Conservation (phyloP, 2,113 vertebrate genomes). For the Phyllostomus discolor region DNA sequence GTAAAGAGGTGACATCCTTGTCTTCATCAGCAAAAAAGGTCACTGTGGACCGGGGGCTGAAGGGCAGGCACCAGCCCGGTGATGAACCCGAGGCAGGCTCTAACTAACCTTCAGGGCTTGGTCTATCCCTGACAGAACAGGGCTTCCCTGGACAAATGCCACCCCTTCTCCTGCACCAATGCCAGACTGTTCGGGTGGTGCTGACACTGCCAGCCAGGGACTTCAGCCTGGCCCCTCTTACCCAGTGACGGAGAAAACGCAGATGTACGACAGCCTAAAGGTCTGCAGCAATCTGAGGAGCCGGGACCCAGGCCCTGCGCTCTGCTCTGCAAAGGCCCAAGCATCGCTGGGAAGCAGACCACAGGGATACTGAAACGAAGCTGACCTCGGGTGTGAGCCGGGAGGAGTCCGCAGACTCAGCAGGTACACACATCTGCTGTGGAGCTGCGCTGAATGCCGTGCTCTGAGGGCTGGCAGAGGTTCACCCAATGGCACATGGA, state of each 20-base stretch:
- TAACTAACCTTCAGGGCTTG: not conserved
- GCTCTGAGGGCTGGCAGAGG: not conserved
- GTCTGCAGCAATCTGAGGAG: not conserved
- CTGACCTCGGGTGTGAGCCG: not conserved
- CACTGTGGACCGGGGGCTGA: not conserved
- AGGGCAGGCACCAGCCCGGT: not conserved
- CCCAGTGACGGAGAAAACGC: not conserved
- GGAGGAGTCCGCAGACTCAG: not conserved
- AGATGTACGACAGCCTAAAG: not conserved
- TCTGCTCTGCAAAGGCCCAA: not conserved
- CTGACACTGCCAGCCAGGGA: not conserved
- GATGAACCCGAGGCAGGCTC: not conserved
- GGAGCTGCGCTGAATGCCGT: rapidly evolving
- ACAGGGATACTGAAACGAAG: not conserved
- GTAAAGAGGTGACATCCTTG: not conserved
- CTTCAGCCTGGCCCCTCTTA: not conserved
- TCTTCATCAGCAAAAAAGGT: not conserved
- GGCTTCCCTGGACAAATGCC: not conserved
- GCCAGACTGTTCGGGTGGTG: not conserved
- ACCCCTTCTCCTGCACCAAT: not conserved
- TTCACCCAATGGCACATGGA: not conserved
- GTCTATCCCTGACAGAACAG: not conserved
- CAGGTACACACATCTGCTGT: not conserved
- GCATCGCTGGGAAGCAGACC: not conserved
- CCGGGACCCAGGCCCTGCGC: not conserved